Base-by-base conservation (phyloP, 2,113 vertebrate genomes). In the Gymnobelideus leadbeateri region DNA sequence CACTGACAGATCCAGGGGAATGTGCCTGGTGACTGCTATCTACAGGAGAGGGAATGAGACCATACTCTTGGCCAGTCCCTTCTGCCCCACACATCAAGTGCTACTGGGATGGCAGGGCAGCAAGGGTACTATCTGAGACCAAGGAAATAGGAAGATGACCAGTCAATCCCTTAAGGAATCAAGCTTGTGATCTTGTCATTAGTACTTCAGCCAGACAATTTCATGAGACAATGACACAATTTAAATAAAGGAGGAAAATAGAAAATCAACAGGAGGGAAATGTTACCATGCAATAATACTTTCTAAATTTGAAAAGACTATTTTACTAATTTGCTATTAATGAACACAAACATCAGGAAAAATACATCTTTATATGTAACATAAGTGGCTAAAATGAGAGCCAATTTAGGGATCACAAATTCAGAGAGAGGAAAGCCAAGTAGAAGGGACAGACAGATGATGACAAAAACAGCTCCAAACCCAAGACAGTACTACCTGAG, bases 401-500 rank as follows among this genome's bases (percentile, higher is more conserved):
- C 84, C 50, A 92, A 61, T 91, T 68, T 94, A 97, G 5, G 25
- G 77, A 92, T 68, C 93, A 54, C 1, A 94, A 55, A 94, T 46
- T 54, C 90, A 9, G 51, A 57, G 47, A 8, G 25, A 53, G 53
- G 57, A 57, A 31, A 4, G 90, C 95, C 95, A 96, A 96, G 89
- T 11, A 8, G 50, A 61, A 95, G 61, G 92, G 16, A 91, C 16
- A 84, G 16, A 93, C 51, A n/a, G 14, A n/a, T 37, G 57, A 37
- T n/a, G 43, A 89, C 57, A 93, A 94, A 95, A 84, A 52, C 53
- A 91, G 10, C 11, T 0, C 26, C 14, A 92, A 23, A n/a, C 8
- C 51, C 91, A 12, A 94, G 93, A 84, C 21, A 94, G 23, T 6
- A 43, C 95, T 98, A 99, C 99, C 99, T 99, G 99, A 24, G 99